Evolutionary conservation across 2,797 vertebrate genomes (phyloP).

Genomic region (Sus cebifrons): DNA sequence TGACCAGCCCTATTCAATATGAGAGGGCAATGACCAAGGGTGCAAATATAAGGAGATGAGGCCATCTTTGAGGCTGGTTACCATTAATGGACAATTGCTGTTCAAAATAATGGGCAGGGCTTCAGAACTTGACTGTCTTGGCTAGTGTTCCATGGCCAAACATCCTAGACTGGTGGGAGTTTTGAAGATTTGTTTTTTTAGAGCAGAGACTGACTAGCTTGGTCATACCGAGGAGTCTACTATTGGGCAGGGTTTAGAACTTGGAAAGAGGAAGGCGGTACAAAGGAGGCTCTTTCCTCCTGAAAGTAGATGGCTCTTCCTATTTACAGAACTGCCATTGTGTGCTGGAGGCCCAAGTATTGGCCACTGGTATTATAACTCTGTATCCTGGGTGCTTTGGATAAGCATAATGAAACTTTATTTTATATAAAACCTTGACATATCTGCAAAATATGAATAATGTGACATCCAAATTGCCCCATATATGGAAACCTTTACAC

Average conservation of each 20-base stretch:
- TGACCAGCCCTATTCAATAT: neutral
- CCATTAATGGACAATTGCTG: neutral
- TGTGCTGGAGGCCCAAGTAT: neutral
- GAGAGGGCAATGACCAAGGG: neutral
- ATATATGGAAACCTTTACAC: neutral
- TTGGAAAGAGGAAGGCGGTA: neutral
- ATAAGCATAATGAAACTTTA: neutral
- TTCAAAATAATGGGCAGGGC: neutral
- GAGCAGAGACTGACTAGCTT: neutral
- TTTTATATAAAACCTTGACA: neutral
- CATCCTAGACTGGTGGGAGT: neutral
- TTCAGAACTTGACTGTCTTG: neutral
- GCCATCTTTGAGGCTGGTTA: neutral
- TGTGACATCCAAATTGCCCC: neutral
- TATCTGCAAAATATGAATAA: neutral
- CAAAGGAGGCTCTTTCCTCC: neutral
- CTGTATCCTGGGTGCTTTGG: neutral
- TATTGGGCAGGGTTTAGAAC: neutral
- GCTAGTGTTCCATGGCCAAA: neutral
- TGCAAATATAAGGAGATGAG: neutral
- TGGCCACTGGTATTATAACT: neutral
- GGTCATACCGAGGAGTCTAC: neutral
- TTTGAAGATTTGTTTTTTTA: slow-evolving; percentile 4
- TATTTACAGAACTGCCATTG: neutral
- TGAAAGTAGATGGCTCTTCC: neutral